Evolutionary conservation across 37 sponge, comb jelly and placozoan genomes (phyloP), one percentile per base, ranked within the genome.

Genomic region (Theonella swinhoei): DNA sequence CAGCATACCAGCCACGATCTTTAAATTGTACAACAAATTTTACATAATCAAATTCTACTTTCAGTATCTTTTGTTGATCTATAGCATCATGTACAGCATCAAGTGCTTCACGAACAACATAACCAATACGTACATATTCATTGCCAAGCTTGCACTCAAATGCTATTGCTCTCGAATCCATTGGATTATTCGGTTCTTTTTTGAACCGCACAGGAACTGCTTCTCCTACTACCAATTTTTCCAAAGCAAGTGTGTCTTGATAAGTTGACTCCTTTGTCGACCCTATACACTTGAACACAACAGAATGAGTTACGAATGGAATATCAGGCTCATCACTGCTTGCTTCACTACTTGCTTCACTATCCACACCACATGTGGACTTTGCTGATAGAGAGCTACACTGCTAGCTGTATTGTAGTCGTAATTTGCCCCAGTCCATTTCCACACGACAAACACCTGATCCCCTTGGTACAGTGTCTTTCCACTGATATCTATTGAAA

Each of bases 41-140:
- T 63, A 42, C 66, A 76, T 77, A 84, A 8, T 65, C 43, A 26
- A 84, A 84, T n/a, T 25, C 24, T 3, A 84, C 68, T 1, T 62
- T 24, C 3, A 28, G 3, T 2, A 84, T 75, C 43, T 40, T 30
- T 9, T 64, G 0, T 1, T 25, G 37, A 29, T 0, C 39, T 14
- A 82, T 22, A 0, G 74, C 58, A 30, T 9, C 14, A 36, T 84
- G 75, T 19, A 75, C 66, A 26, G 37, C 43, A 64, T 83, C 66
- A 3, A 74, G 58, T 1, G 40, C 34, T 38, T 84, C 76, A 29
- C 69, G 62, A 14, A 84, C 84, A 42, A 84, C 47, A 39, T 84
- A 84, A 1, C 84, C 76, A 9, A 84, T 84, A 32, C 69, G 64
- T 4, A 76, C 19, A 76, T 77, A 84, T 30, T 84, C 39, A 38